phyloP scores from a whole-genome alignment of 1,140 invertebrate genomes.

The Atta colombica region DNA sequence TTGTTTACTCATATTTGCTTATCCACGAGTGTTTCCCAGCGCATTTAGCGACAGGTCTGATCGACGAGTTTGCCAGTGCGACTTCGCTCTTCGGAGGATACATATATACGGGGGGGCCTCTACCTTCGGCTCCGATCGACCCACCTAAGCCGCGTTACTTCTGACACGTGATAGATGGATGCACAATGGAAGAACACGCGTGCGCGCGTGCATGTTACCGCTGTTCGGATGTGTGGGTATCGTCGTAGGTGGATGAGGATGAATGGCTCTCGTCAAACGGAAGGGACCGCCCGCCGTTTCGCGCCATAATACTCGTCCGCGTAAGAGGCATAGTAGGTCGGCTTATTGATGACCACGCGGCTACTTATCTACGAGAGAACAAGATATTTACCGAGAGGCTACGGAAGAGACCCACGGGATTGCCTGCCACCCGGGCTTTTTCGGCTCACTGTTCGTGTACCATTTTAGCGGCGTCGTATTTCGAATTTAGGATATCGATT shows the following conservation, averaged over 20 bases:
- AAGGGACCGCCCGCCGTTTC: conserved; percentile 85
- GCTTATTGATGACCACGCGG: conserved; percentile 83
- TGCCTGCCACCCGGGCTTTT: background rate
- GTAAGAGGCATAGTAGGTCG: conserved; percentile 79
- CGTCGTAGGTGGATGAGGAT: conserved; percentile 86
- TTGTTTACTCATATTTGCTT: conserved; percentile 61
- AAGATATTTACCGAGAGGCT: conserved; percentile 61
- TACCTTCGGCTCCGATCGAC: conserved; percentile 67
- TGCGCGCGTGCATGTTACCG: conserved; percentile 75
- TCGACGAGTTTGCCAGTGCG: conserved; percentile 64
- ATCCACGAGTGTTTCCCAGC: conserved; percentile 56
- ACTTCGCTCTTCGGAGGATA: conserved; percentile 52
- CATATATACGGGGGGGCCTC: conserved; percentile 32
- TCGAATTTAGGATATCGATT: background rate
- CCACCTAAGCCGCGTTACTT: conserved; percentile 73
- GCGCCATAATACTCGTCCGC: conserved; percentile 84
- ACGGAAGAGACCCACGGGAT: background rate
- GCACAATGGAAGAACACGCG: conserved; percentile 83
- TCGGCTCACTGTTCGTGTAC: background rate
- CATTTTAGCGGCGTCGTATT: background rate
- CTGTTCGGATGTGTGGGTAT: conserved; percentile 76
- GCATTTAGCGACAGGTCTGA: conserved; percentile 68
- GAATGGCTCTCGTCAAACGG: conserved; percentile 86
- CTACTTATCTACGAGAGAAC: conserved; percentile 81
- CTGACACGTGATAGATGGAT: conserved; percentile 84